Evolutionary conservation across 1,140 invertebrate genomes (phyloP).

Genomic region (Apis florea): DNA sequence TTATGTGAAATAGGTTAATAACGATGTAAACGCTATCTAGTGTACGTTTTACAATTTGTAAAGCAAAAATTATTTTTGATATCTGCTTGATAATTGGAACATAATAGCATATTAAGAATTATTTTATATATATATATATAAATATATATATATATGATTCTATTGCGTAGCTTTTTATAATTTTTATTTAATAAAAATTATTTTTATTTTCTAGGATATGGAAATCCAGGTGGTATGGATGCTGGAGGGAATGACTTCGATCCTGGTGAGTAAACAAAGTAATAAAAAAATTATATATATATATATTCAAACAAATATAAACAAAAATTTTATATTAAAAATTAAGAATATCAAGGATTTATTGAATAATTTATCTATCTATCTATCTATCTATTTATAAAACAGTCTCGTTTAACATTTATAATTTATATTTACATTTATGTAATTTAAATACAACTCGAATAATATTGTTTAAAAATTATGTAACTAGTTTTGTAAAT

Average conservation of each 20-base stretch:
- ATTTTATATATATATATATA: no score
- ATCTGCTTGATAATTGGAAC: background rate
- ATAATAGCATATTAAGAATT: no score
- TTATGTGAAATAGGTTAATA: background rate
- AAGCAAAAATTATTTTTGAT: background rate
- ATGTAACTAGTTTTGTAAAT: background rate
- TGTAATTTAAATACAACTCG: background rate
- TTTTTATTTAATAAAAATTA: slow-evolving; percentile 1
- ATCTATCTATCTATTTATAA: background rate
- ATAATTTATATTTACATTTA: background rate
- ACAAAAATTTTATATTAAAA: background rate
- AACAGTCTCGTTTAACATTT: background rate
- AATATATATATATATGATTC: no score
- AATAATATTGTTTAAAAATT: slow-evolving; percentile 10
- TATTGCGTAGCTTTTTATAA: no score
- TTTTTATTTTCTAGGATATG: slow-evolving; percentile 75
- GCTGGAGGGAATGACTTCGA: slow-evolving; percentile 79
- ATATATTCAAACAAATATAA: background rate
- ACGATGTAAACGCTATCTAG: slow-evolving; percentile 11
- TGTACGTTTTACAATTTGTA: background rate
- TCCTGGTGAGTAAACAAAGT: slow-evolving; percentile 73
- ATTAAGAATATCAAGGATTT: no score
- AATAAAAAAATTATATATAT: background rate
- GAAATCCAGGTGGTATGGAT: slow-evolving; percentile 78
- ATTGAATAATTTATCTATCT: no score